A percentile compares a stretch with the other conserved stretches of the same genome.
phyloP scores from a whole-genome alignment of 2,797 vertebrate genomes.

The Hypotaenidia philippensis region DNA sequence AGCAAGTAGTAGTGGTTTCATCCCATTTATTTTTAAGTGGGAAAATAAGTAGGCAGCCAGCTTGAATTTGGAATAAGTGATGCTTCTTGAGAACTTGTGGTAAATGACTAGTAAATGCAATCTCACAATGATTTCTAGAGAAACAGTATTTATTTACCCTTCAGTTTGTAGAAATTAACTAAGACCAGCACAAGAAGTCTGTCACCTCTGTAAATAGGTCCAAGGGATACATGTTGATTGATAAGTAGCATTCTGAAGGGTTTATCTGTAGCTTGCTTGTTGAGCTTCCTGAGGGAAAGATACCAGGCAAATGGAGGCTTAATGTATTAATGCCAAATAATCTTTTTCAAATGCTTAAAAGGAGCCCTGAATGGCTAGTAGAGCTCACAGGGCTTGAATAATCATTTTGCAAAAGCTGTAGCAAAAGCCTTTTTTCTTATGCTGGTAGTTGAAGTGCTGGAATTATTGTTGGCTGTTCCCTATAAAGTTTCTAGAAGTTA shows the following conservation, averaged over 20 bases:
- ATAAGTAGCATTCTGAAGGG: not conserved
- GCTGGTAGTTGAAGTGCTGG: not conserved
- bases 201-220: not conserved
- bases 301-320: not conserved
- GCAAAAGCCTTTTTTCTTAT: not conserved
- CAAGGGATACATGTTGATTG: not conserved
- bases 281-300: not conserved
- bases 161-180: not conserved
- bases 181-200: not conserved
- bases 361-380: not conserved
- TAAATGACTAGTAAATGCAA: not conserved
- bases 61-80: not conserved
- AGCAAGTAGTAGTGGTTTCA: not conserved
- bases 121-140: not conserved
- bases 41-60: not conserved
- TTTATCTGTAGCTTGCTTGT: not conserved
- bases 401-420: not conserved
- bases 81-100: not conserved
- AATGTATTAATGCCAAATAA: not conserved
- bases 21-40: not conserved
- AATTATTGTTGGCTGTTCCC: not conserved
- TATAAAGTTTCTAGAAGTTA: not conserved
- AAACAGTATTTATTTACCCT: not conserved
- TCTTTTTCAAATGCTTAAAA: fast-evolving
- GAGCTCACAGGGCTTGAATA: not conserved